Conservation (phyloP, 2,888 invertebrate genomes). For the Papilio protenor region DNA sequence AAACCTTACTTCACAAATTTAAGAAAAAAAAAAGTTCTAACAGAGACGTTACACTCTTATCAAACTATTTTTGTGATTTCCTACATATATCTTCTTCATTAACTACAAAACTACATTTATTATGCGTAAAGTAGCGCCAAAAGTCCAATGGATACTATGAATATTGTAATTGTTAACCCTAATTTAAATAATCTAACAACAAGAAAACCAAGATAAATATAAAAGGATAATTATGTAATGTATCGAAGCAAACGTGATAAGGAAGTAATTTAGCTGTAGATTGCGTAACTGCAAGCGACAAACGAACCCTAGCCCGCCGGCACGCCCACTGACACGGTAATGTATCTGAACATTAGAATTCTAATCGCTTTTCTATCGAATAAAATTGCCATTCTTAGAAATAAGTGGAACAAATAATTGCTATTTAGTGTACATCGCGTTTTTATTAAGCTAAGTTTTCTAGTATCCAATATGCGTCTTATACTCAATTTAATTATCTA, state of each 20-base stretch:
- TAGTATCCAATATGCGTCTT: too few relatives aligned
- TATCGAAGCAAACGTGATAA: conserved; percentile 19
- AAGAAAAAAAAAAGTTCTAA: too few relatives aligned
- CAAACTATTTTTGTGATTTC: too few relatives aligned
- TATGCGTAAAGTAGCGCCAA: neutral
- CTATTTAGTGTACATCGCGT: neutral
- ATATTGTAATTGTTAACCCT: neutral
- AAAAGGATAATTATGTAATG: conserved; percentile 33
- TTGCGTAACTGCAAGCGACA: conserved; percentile 32
- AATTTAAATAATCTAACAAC: neutral
- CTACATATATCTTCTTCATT: neutral
- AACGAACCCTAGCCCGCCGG: conserved; percentile 11
- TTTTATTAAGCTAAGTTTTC: neutral
- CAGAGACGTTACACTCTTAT: too few relatives aligned
- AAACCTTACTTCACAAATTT: too few relatives aligned
- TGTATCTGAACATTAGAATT: conserved; percentile 16
- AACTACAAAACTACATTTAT: neutral
- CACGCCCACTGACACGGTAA: conserved; percentile 9
- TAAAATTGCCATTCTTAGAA: conserved; percentile 10
- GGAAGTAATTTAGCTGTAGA: conserved; percentile 27
- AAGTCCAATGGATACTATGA: neutral
- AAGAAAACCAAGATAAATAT: conserved; percentile 11
- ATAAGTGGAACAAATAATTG: conserved; percentile 3
- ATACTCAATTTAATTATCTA: too few relatives aligned
- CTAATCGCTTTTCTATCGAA: conserved; percentile 3